Percentiles rank a stretch among this genome's conserved stretches.
These are phyloP conservation scores for Eospalax fontanierii DNA, from an alignment of 2,797 vertebrate genomes.

Conservation along the genomic window DNA sequence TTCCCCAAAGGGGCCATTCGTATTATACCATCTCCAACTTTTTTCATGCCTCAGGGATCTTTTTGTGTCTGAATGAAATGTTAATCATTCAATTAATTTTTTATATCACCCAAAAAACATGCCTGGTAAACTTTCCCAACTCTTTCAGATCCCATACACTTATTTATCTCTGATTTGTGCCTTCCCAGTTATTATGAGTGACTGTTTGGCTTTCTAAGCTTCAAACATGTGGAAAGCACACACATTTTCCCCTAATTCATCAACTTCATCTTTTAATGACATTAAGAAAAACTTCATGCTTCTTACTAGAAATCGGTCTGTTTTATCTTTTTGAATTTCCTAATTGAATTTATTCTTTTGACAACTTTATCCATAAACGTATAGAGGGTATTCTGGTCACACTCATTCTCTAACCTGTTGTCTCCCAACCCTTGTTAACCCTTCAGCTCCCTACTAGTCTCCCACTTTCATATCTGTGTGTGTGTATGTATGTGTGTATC, in stretches of 20 bases:
- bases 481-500: neutral
- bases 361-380: neutral
- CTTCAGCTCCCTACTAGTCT: too few species aligned
- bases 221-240: neutral
- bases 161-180: neutral
- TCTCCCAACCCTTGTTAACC: neutral
- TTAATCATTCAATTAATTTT: constrained; percentile 6
- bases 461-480: neutral
- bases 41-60: neutral
- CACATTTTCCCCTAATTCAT: neutral
- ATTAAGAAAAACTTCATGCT: neutral
- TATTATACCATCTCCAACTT: too few species aligned
- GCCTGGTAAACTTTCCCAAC: neutral
- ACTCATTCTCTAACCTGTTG: neutral
- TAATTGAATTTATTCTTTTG: neutral
- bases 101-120: neutral
- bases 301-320: constrained; percentile 1
- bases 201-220: neutral
- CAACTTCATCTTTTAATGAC: neutral
- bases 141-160: neutral
- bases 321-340: neutral
- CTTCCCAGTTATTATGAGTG: neutral
- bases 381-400: neutral
- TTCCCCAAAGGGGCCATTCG: too few species aligned
- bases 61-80: neutral